Evolutionary conservation across 2,113 vertebrate species (phyloP).

Genomic region (Entomyzon cyanotis): DNA sequence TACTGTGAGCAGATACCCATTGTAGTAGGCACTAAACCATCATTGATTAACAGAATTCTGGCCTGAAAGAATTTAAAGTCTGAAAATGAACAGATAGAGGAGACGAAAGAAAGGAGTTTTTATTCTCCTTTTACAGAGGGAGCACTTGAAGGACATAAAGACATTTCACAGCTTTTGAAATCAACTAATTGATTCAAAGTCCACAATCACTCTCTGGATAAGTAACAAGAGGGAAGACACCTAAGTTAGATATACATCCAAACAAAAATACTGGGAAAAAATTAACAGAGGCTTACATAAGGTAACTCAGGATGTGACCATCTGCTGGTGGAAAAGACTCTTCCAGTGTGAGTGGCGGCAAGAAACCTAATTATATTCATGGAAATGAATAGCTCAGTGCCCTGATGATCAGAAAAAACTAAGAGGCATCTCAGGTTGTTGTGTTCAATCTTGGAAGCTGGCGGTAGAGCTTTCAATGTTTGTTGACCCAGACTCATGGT

Average conservation of each 20-base stretch:
- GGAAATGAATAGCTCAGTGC: neutral
- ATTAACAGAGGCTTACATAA: neutral
- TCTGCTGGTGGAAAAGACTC: neutral
- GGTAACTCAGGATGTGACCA: neutral
- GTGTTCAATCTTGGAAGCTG: neutral
- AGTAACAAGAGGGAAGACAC: neutral
- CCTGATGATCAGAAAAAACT: neutral
- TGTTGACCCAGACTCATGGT: fast-evolving
- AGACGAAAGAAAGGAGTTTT: neutral
- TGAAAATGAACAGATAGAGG: neutral
- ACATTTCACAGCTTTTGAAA: neutral
- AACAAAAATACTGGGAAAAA: neutral
- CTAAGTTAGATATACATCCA: neutral
- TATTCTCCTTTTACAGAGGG: neutral
- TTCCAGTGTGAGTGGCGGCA: neutral
- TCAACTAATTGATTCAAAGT: neutral
- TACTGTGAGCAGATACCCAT: slow-evolving; percentile 1
- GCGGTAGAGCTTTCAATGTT: neutral
- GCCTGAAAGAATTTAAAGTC: neutral
- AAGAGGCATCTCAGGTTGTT: neutral
- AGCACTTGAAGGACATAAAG: neutral
- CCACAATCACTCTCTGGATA: neutral
- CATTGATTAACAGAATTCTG: neutral
- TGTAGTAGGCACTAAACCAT: neutral
- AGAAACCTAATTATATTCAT: neutral